phyloP scores from a whole-genome alignment of 2,113 vertebrate species.

The Nanorana parkeri region DNA sequence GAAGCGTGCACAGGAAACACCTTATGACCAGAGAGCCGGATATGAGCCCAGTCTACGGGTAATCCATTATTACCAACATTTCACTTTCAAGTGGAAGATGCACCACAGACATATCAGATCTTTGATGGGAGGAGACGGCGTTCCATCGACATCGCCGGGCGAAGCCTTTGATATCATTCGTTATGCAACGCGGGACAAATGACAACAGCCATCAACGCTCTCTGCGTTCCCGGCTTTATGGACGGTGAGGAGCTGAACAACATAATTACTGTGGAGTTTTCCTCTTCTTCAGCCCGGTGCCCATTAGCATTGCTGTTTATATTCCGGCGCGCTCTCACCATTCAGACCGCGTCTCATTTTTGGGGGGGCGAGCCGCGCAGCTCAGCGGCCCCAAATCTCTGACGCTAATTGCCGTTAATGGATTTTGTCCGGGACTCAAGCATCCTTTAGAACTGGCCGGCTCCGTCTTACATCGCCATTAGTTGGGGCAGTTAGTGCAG shows the following conservation, averaged over 20 bases:
- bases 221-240: not conserved
- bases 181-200: conserved; percentile 3
- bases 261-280: conserved; percentile 22
- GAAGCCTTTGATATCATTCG: conserved; percentile 10
- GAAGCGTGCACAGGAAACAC: no score
- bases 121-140: not conserved
- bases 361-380: not conserved
- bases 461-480: no score
- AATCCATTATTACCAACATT: not conserved
- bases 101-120: not conserved
- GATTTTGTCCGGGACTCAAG: not conserved
- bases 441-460: not conserved
- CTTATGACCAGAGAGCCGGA: no score
- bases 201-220: not conserved
- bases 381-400: conserved; percentile 3
- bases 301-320: not conserved
- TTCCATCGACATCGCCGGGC: not conserved
- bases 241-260: conserved; percentile 37
- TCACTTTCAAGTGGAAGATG: conserved; percentile 41
- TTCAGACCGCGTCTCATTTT: not conserved
- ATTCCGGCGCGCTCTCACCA: not conserved
- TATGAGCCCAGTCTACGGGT: no score
- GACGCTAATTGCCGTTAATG: conserved; percentile 10
- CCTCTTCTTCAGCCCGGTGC: not conserved
- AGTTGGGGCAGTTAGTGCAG: no score